Base-by-base conservation (phyloP, 23 tunicate species). In the Pegea sp. region DNA sequence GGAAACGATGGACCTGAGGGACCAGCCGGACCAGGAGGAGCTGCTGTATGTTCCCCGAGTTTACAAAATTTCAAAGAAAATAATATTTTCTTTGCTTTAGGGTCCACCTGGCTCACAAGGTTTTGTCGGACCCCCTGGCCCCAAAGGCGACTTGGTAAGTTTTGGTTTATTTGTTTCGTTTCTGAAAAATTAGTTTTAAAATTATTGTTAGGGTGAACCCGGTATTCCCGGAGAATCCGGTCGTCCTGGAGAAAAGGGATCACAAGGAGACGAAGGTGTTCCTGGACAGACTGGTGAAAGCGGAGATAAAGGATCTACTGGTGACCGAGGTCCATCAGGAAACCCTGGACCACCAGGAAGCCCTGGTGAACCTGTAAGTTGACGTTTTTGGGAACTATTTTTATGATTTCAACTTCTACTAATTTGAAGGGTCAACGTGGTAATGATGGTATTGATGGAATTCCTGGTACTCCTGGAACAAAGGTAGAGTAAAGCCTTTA, bases 391-490 rank as follows among this genome's bases (percentile, higher is more conserved):
- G 16, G 16, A 38, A 8, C 46, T 38, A 16, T 38, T 8, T 38
- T 8, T 38, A 16, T 8, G 11, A 38, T 38, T 38, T 8, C 46
- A 50, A 23, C 21, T 6, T 6, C 55, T 50, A 21, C n/a, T 8
- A 38, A 11, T 29, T 59, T 46, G 21, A 32, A 72, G 80, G 93
- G 93, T 0, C 20, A 63, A 16, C 65, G 75, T 16, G 93, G 93
- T n/a, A 32, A 62, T 22, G 53, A 81, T 29, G 93, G 93, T 31
- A 24, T n/a, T n/a, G 93, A 81, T 61, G 93, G 93, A 8, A 61
- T 72, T 0, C 93, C 93, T 3, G 93, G 93, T 48, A 81, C 67
- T 5, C 79, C 78, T 1, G 93, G 93, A 28, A 76, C 70, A 70
- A 42, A 67, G 24, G 92, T 78, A 20, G 6, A 20, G 55, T 52